These are phyloP conservation scores for Tricholaema leucomelas DNA, from an alignment of 2,113 vertebrate species.

Conservation along the genomic window DNA sequence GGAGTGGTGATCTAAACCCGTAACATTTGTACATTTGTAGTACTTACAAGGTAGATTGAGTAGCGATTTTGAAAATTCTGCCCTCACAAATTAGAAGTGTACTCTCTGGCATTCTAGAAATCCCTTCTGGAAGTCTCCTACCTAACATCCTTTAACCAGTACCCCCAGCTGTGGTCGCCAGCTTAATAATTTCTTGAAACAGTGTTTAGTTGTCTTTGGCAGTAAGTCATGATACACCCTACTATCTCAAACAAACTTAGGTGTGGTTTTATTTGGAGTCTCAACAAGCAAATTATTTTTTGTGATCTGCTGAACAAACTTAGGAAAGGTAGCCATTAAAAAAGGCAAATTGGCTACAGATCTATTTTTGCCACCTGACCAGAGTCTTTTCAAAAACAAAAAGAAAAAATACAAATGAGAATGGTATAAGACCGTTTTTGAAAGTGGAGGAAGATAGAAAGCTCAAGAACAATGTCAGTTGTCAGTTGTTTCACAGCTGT, in stretches of 20 bases:
- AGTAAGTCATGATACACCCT: background rate
- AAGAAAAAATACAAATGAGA: background rate
- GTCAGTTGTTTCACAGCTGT: background rate
- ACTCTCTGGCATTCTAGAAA: background rate
- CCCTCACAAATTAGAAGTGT: background rate
- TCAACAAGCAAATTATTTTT: background rate
- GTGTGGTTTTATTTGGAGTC: background rate
- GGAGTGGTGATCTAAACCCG: background rate
- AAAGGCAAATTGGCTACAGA: background rate
- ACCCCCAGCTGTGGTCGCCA: background rate
- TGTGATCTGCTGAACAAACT: background rate
- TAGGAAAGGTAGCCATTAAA: background rate
- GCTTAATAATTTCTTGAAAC: background rate
- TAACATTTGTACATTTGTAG: background rate
- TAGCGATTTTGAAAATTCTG: background rate
- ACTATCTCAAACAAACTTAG: background rate
- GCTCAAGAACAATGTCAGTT: background rate
- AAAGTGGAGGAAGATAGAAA: background rate
- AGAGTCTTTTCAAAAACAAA: background rate
- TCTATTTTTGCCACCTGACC: rapidly evolving
- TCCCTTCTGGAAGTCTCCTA: background rate
- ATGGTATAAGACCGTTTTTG: background rate
- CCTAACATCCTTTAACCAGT: background rate
- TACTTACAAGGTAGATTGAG: background rate
- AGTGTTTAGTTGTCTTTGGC: background rate